Conservation (phyloP, 1,140 invertebrate species). For the Saccostrea cuccullata region DNA sequence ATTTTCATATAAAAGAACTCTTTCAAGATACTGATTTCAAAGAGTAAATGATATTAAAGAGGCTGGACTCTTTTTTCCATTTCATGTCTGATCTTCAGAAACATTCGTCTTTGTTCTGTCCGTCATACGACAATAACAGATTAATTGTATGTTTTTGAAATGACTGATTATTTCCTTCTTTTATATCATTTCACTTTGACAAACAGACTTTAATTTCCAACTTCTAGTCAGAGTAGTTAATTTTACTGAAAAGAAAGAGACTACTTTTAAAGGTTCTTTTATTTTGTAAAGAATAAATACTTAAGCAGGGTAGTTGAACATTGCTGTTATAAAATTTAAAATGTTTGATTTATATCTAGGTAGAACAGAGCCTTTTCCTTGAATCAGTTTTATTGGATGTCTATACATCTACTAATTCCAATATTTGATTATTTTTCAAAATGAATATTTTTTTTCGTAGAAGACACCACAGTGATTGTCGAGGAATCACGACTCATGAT, state of each 20-base stretch:
- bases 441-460: constrained; percentile 60
- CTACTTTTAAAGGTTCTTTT: too few relatives aligned
- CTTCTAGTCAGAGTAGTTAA: too few relatives aligned
- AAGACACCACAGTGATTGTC: constrained; percentile 72
- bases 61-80: background rate
- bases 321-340: too few relatives aligned
- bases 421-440: too few relatives aligned
- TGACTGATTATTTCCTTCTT: background rate
- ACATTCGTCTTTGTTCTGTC: background rate
- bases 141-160: background rate
- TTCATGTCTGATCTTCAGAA: background rate
- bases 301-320: too few relatives aligned
- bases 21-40: constrained; percentile 17
- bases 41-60: background rate
- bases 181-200: background rate
- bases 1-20: constrained; percentile 1
- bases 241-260: too few relatives aligned
- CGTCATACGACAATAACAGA: background rate
- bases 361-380: too few relatives aligned
- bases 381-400: too few relatives aligned
- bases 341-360: too few relatives aligned
- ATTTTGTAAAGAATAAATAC: too few relatives aligned
- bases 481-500: constrained; percentile 59
- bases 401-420: too few relatives aligned
- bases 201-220: too few relatives aligned